A percentile compares a stretch with the other conserved stretches of the same genome.
Conservation (phyloP, 2,888 invertebrate genomes). For the Mimachlamys varia region DNA sequence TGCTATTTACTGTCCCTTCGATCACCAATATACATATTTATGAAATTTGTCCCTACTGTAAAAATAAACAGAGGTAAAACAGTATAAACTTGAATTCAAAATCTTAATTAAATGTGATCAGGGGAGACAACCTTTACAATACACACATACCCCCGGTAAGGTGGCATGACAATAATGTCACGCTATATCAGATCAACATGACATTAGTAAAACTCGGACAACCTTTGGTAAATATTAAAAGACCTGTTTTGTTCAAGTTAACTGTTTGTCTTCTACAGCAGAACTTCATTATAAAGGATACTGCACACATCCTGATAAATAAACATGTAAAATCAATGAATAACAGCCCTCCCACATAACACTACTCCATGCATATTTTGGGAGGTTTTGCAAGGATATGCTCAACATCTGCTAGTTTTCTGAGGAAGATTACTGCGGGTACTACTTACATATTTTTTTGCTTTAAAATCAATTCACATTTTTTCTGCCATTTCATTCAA, state of each 20-base stretch:
- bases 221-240: not conserved
- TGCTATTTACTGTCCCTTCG: too few species aligned
- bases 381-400: not conserved
- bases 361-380: not conserved
- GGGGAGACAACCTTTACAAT: too few species aligned
- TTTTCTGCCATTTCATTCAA: slow-evolving; percentile 32
- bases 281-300: not conserved
- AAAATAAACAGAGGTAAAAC: too few species aligned
- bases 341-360: not conserved
- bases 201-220: not conserved
- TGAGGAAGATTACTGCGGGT: not conserved
- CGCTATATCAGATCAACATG: too few species aligned
- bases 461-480: not conserved
- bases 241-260: not conserved
- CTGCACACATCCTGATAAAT: not conserved
- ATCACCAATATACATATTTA: too few species aligned
- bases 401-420: not conserved
- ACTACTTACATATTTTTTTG: not conserved
- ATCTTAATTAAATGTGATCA: too few species aligned
- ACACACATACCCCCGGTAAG: too few species aligned
- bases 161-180: too few species aligned
- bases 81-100: too few species aligned
- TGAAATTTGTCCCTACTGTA: too few species aligned
- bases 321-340: not conserved
- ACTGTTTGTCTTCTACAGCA: too few species aligned